These are phyloP conservation scores for Drosophila stalkeri DNA, from an alignment of 2,888 invertebrate genomes.

Conservation along the genomic window DNA sequence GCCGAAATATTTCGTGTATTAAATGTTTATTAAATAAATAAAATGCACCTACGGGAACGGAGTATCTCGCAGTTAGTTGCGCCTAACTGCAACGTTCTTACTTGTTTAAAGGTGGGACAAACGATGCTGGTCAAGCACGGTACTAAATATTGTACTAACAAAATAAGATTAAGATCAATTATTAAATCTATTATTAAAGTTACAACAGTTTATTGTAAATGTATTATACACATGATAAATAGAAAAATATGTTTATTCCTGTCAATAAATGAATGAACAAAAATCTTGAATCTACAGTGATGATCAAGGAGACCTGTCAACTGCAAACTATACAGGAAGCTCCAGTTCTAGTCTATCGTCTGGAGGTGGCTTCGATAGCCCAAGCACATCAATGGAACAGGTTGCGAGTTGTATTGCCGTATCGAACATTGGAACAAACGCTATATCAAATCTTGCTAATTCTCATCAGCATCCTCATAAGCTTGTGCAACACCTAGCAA, in stretches of 20 bases:
- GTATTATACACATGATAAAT: too few species aligned
- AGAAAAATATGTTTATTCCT: not conserved
- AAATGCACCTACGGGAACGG: too few species aligned
- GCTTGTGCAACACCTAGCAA: slow-evolving; percentile 65
- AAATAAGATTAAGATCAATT: too few species aligned
- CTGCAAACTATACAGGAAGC: slow-evolving; percentile 89
- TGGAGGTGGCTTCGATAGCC: slow-evolving; percentile 89
- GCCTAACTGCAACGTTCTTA: too few species aligned
- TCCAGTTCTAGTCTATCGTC: slow-evolving; percentile 86
- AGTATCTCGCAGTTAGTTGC: too few species aligned
- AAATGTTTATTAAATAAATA: too few species aligned
- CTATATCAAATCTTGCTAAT: slow-evolving; percentile 37
- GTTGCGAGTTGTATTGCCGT: slow-evolving; percentile 84
- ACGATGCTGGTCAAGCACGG: too few species aligned
- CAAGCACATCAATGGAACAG: slow-evolving; percentile 90
- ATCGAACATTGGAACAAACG: slow-evolving; percentile 42
- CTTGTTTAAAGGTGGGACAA: too few species aligned
- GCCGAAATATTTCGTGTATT: too few species aligned
- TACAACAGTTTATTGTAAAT: too few species aligned
- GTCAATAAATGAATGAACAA: not conserved
- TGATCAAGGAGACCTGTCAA: slow-evolving; percentile 87
- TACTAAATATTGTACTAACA: too few species aligned
- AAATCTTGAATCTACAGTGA: slow-evolving; percentile 86
- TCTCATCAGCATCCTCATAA: slow-evolving; percentile 63
- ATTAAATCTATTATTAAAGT: too few species aligned